These are phyloP conservation scores for Allacma fusca DNA, from an alignment of 2,888 invertebrate genomes.

Conservation along the genomic window DNA sequence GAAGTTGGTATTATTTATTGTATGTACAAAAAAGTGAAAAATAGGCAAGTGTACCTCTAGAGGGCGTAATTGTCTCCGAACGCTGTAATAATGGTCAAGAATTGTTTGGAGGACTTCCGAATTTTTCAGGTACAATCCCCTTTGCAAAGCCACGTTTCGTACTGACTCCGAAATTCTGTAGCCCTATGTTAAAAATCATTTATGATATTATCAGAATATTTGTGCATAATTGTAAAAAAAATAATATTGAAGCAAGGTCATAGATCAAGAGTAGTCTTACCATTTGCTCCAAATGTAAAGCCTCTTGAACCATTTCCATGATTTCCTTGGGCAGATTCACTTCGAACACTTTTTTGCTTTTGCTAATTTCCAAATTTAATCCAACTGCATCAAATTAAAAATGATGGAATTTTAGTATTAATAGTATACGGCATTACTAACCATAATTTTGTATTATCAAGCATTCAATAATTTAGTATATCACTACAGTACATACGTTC, in stretches of 20 bases:
- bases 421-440: too few relatives aligned
- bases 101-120: conserved; percentile 64
- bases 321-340: conserved; percentile 66
- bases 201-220: too few relatives aligned
- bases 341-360: conserved; percentile 61
- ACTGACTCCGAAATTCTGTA: conserved; percentile 65
- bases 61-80: conserved; percentile 64
- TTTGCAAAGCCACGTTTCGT: conserved; percentile 66
- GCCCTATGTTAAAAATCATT: conserved; percentile 1
- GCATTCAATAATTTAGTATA: too few relatives aligned
- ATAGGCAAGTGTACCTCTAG: conserved; percentile 65
- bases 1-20: too few relatives aligned
- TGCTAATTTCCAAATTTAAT: conserved; percentile 42
- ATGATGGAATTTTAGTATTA: too few relatives aligned
- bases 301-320: conserved; percentile 66
- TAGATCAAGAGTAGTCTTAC: too few relatives aligned
- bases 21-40: too few relatives aligned
- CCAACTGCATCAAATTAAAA: conserved; percentile 48
- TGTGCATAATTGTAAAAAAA: too few relatives aligned
- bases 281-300: conserved; percentile 66
- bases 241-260: too few relatives aligned
- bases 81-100: conserved; percentile 62
- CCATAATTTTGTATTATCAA: too few relatives aligned
- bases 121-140: conserved; percentile 65
- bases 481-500: conserved; percentile 48